Evolutionary conservation across 2,888 invertebrate genomes (phyloP), one percentile per base, ranked within the genome.

Genomic region (Philopedon plagiatum): DNA sequence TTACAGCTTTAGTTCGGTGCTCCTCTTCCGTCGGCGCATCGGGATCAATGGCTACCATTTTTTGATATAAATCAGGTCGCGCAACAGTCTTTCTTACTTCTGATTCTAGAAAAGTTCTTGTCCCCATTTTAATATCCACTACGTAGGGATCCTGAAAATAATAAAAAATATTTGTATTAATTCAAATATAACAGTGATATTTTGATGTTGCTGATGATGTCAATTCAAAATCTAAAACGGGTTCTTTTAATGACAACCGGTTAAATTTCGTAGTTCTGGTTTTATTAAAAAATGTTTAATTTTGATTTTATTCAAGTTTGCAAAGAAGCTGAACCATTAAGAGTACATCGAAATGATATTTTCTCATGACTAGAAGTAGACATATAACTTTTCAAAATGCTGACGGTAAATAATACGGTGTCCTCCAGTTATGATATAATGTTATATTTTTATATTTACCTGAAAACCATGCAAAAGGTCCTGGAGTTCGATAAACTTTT

Each of bases 61-160:
- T 99, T 79, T 95, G 92, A 85, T 97, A 99, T 34, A 99, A 88
- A 86, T 99, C 99, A 2, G 89, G 83, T 57, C 98, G 90, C 15
- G 95, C 92, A 49, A 91, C 91, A 21, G 91, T 92, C 83, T 98
- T 98, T 82, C 91, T 91, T 41, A 98, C 98, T 88, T 99, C 99
- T 1, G 93, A 93, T 86, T 99, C 98, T 39, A 98, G 89, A 86
- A 98, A 99, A 18, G 98, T 99, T 81, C 98, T 90, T 1, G 94
- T 94, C 46, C 99, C 99, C 91, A 99, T 94, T 88, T 99, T 99
- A 73, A 99, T 93, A 85, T 99, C 99, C 92, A 99, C 98, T 0
- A 99, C 96, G 82, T 94, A 93, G 0, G 97, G 97, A 86, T 98
- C 94, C 81, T 88, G 86, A 23, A 80, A 81, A 15, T 66, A 75